Evolutionary conservation across 2,113 vertebrate genomes (phyloP), one percentile per base, ranked within the genome.

Genomic region (Nothobranchius furzeri): DNA sequence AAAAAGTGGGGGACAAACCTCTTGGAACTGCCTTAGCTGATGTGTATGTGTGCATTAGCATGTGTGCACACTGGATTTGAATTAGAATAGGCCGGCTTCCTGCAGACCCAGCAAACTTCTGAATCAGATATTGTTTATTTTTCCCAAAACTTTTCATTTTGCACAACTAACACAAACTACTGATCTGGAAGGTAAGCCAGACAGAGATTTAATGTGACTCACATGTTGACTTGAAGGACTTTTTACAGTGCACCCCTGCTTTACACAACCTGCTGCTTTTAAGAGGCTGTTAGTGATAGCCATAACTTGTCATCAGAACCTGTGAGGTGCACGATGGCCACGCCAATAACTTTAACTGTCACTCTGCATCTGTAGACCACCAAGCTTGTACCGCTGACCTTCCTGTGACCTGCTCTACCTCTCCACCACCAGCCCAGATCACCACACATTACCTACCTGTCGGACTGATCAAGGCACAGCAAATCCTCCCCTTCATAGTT

Each of bases 281-380:
- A 86, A 83, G 75, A 59, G 8, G 58, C 79, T 82, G 84, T 86
- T 79, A 87, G 73, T 53, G 80, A 83, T 83, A 90, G 88, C 66
- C 90, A 91, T 82, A 93, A 90, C 90, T 90, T 85, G 77, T 87
- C 84, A 75, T 61, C 68, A 58, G 60, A 48, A 75, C 66, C 83
- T 55, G 68, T 68, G 70, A 76, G 62, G 75, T 52, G 79, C 45
- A 66, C 4, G 82, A 90, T 89, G 81, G 76, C 17, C 60, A 54
- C 55, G 35, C 72, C 9, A 82, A 88, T 89, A 88, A 87, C 82
- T 81, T 64, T 53, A 76, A 71, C 79, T 63, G 79, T 79, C 82
- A 70, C 77, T 73, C 77, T 7, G 67, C 72, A 76, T 81, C 68
- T 80, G 72, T 61, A 68, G 90, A 90, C 90, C 88, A 89, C 88